Evolutionary conservation across 2,113 vertebrate species (phyloP).

Genomic region (Pelecanoides urinatrix): DNA sequence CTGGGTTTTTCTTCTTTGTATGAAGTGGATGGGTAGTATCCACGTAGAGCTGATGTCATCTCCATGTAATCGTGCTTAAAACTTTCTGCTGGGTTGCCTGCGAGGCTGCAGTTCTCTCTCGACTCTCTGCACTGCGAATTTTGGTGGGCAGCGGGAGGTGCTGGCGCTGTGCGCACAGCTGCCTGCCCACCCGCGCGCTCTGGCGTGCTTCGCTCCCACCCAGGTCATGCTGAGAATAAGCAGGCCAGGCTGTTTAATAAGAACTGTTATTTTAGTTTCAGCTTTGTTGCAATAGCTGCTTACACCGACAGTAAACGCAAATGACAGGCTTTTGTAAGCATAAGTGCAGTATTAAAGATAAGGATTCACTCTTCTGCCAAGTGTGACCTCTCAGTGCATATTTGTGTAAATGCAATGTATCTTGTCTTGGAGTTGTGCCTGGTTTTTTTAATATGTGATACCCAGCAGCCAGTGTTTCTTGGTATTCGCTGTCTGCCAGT

Average conservation of each 20-base stretch:
- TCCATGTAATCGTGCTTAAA: not conserved
- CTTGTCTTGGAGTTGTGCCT: not conserved
- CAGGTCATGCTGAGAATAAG: not conserved
- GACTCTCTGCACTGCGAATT: not conserved
- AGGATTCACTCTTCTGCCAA: not conserved
- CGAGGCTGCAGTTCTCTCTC: not conserved
- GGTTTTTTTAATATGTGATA: not conserved
- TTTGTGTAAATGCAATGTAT: not conserved
- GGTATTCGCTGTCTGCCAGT: not conserved
- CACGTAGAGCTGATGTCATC: not conserved
- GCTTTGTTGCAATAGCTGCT: not conserved
- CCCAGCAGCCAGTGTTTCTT: not conserved
- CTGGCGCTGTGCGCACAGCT: not conserved
- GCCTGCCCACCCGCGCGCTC: not conserved
- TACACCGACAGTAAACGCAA: not conserved
- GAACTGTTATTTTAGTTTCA: not conserved
- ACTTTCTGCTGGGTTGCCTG: not conserved
- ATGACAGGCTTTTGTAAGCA: not conserved
- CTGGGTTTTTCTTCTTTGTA: not conserved
- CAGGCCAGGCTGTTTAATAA: not conserved
- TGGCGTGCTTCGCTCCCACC: not conserved
- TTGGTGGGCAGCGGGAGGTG: not conserved
- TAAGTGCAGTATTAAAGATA: not conserved
- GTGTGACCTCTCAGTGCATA: rapidly evolving
- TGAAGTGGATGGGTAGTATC: not conserved